Evolutionary conservation across 2,888 invertebrate species (phyloP).

Genomic region (Branchellion lobata): DNA sequence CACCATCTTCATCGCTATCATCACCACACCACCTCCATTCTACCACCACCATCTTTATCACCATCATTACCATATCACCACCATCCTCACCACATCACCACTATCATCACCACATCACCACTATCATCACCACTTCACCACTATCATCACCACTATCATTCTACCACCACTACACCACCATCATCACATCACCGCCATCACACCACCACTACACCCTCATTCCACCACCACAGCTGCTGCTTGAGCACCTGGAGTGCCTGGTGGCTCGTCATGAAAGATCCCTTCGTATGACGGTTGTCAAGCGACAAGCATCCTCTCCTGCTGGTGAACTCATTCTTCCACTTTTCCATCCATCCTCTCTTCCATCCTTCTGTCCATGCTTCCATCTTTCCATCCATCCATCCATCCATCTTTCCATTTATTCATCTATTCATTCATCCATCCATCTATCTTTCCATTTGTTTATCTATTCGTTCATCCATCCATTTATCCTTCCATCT

Average conservation of each 20-base stretch:
- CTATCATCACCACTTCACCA: no score
- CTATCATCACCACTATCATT: not conserved
- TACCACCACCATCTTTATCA: no score
- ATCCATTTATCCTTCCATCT: not conserved
- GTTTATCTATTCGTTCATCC: not conserved
- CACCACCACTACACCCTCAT: no score
- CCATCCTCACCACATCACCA: no score
- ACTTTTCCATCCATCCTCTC: not conserved
- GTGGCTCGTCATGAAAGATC: constrained; percentile 98
- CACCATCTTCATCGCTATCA: no score
- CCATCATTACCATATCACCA: no score
- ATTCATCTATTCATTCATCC: not conserved
- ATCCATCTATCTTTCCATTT: not conserved
- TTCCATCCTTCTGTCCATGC: not conserved
- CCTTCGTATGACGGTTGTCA: constrained; percentile 97
- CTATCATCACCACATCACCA: no score
- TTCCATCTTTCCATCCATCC: not conserved
- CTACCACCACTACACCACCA: not conserved
- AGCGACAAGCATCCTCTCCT: constrained; percentile 93
- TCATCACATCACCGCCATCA: not conserved
- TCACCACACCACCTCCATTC: no score
- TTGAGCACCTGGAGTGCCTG: constrained; percentile 61
- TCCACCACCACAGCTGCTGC: constrained; percentile 20
- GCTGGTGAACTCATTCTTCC: constrained; percentile 64
- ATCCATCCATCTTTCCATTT: not conserved